phyloP scores from a whole-genome alignment of 2,797 vertebrate species.

The Semaprochilodus insignis region DNA sequence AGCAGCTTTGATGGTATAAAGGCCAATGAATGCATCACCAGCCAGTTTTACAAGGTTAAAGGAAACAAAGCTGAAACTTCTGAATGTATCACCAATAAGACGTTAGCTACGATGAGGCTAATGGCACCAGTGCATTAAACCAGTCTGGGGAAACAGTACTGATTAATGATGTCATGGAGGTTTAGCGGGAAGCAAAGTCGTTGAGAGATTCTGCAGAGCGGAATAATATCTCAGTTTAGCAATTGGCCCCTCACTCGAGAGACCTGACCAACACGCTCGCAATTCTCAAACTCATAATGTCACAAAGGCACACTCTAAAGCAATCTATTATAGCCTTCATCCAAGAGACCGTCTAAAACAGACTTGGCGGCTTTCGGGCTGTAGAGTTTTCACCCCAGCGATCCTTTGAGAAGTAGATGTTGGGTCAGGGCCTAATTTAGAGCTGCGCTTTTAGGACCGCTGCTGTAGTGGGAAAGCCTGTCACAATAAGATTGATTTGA shows the following conservation, averaged over 20 bases:
- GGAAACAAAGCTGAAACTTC: background rate
- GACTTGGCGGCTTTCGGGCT: constrained; percentile 46
- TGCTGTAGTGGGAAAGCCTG: constrained; percentile 71
- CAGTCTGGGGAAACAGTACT: background rate
- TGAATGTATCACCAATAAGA: background rate
- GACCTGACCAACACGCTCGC: constrained; percentile 28
- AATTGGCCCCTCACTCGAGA: constrained; percentile 12
- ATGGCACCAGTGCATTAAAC: background rate
- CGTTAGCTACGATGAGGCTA: background rate
- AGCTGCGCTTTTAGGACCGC: constrained; percentile 68
- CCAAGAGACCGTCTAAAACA: constrained; percentile 54
- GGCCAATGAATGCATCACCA: no score
- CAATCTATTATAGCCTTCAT: constrained; percentile 45
- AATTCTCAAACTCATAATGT: constrained; percentile 32
- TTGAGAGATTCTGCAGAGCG: constrained; percentile 2
- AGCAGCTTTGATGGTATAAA: no score
- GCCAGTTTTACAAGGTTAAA: background rate
- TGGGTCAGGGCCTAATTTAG: constrained; percentile 77
- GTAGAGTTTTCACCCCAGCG: constrained; percentile 60
- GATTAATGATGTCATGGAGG: constrained; percentile 5
- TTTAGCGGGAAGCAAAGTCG: background rate
- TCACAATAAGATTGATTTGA: constrained; percentile 79
- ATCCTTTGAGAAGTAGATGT: constrained; percentile 69
- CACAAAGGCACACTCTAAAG: constrained; percentile 25
- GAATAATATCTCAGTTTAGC: constrained; percentile 10